phyloP scores from a whole-genome alignment of 2,888 invertebrate species.

The Spodoptera littoralis region DNA sequence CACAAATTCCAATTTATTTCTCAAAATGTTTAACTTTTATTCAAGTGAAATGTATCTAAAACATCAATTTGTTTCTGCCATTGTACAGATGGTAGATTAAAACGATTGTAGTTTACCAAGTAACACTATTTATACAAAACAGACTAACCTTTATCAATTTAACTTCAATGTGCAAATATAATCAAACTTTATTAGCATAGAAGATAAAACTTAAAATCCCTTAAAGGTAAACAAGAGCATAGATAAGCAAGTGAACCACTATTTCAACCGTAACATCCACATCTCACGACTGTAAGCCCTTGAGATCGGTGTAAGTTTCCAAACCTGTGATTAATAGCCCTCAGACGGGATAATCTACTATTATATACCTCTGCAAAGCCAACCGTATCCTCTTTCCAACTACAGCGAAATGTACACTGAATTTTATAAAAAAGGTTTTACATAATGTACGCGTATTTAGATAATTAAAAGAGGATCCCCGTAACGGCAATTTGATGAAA shows the following conservation, averaged over 20 bases:
- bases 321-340: conserved; percentile 73
- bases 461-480: conserved; percentile 41
- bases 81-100: too few relatives aligned
- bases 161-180: too few relatives aligned
- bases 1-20: conserved; percentile 40
- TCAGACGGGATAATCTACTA: conserved; percentile 63
- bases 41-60: too few relatives aligned
- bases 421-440: conserved; percentile 29
- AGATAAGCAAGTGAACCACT: conserved; percentile 27
- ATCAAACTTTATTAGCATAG: too few relatives aligned
- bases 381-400: conserved; percentile 53
- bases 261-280: conserved; percentile 16
- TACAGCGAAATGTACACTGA: conserved; percentile 33
- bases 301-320: conserved; percentile 66
- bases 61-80: too few relatives aligned
- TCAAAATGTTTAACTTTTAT: conserved; percentile 7
- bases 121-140: too few relatives aligned
- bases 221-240: conserved; percentile 4
- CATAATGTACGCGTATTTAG: conserved; percentile 11
- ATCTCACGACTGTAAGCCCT: conserved; percentile 42
- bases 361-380: conserved; percentile 43
- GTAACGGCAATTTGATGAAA: conserved; percentile 33
- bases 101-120: too few relatives aligned
- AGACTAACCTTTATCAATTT: too few relatives aligned
- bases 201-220: neutral